These are phyloP conservation scores for Neostethus bicornis DNA, from an alignment of 2,797 vertebrate genomes.

Conservation along the genomic window DNA sequence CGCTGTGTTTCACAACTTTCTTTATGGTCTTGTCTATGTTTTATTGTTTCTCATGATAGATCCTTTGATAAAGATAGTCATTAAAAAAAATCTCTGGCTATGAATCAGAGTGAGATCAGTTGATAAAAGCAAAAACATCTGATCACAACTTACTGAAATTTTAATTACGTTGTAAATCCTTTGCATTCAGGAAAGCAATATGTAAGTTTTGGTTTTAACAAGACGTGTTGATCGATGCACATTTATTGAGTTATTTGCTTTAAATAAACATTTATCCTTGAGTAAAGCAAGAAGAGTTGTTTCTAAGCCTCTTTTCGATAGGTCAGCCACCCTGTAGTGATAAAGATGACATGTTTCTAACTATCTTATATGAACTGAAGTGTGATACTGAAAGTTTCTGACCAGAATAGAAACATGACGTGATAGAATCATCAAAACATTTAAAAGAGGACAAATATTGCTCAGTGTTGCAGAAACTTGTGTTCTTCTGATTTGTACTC, in stretches of 20 bases:
- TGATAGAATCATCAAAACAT: no score
- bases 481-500: no score
- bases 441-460: no score
- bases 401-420: no score
- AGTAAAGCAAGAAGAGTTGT: neutral
- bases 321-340: no score
- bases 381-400: no score
- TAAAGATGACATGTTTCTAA: no score
- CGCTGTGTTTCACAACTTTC: neutral
- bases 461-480: no score
- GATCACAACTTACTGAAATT: constrained; percentile 10
- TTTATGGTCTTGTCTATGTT: neutral
- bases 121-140: constrained; percentile 23
- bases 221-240: neutral
- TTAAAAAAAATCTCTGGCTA: constrained; percentile 6
- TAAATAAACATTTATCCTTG: neutral
- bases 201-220: neutral
- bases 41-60: neutral
- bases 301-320: no score
- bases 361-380: no score
- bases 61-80: neutral
- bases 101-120: constrained; percentile 50
- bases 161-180: neutral
- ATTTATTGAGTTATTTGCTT: neutral
- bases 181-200: constrained; percentile 2